These are phyloP conservation scores for Holothuria scabra DNA, from an alignment of 53 echinoderm and acorn worm genomes.

Conservation along the genomic window DNA sequence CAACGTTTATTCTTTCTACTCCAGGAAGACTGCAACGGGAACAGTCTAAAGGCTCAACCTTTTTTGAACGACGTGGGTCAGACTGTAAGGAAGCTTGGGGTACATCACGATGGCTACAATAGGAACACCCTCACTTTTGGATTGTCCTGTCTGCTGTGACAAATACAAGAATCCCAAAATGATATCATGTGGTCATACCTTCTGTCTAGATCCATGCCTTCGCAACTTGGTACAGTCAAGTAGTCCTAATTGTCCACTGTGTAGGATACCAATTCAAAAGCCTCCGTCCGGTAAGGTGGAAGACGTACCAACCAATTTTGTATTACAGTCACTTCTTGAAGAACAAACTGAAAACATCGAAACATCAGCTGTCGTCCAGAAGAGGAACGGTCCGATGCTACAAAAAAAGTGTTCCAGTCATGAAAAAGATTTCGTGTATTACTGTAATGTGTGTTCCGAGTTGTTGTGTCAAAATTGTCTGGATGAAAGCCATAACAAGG, in stretches of 20 bases:
- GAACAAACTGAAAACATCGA: background rate
- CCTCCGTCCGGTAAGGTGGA: background rate
- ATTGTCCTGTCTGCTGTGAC: slow-evolving; percentile 11
- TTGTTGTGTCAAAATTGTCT: background rate
- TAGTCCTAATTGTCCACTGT: background rate
- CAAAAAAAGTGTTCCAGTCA: background rate
- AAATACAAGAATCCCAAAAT: slow-evolving; percentile 1
- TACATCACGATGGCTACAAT: no score
- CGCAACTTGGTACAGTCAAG: background rate
- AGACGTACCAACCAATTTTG: slow-evolving; percentile 8
- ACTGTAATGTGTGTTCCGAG: background rate
- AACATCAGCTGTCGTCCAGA: no score
- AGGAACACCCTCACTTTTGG: no score
- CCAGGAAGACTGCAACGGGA: no score
- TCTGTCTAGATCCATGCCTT: slow-evolving; percentile 9
- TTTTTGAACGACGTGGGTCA: no score
- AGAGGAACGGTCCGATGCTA: no score
- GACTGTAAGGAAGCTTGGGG: no score
- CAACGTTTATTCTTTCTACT: no score
- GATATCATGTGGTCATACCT: slow-evolving; percentile 12
- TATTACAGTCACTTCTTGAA: background rate
- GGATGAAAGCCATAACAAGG: background rate
- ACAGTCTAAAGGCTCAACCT: no score
- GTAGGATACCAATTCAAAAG: background rate
- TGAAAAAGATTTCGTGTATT: background rate